Percentiles rank a stretch among this genome's conserved stretches.
Conservation (phyloP, 1,140 invertebrate genomes). For the Bombyx mori region ASM3026992v2 NC_085118.1:17233501-17234000, state of each 20-base stretch:
- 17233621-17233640: slow-evolving; percentile 4
- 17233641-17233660: too few relatives aligned
- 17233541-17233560: slow-evolving; percentile 20
- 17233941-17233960: slow-evolving; percentile 71
- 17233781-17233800: background rate
- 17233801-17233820: background rate
- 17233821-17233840: too few relatives aligned
- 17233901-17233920: slow-evolving; percentile 72
- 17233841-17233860: background rate
- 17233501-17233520: slow-evolving; percentile 25
- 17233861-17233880: slow-evolving; percentile 62
- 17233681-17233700: too few relatives aligned
- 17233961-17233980: slow-evolving; percentile 71
- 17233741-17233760: too few relatives aligned
- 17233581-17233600: slow-evolving; percentile 24
- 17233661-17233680: too few relatives aligned
- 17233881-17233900: slow-evolving; percentile 73
- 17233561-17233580: slow-evolving; percentile 34
- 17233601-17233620: slow-evolving; percentile 8
- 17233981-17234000: slow-evolving; percentile 65
- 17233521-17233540: slow-evolving; percentile 3
- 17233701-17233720: too few relatives aligned
- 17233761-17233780: background rate
- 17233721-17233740: too few relatives aligned
- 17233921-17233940: slow-evolving; percentile 70